Percentiles rank a stretch among this genome's conserved stretches.
phyloP scores from a whole-genome alignment of 2,113 vertebrate species.

The Prietella phreatophila region DNA sequence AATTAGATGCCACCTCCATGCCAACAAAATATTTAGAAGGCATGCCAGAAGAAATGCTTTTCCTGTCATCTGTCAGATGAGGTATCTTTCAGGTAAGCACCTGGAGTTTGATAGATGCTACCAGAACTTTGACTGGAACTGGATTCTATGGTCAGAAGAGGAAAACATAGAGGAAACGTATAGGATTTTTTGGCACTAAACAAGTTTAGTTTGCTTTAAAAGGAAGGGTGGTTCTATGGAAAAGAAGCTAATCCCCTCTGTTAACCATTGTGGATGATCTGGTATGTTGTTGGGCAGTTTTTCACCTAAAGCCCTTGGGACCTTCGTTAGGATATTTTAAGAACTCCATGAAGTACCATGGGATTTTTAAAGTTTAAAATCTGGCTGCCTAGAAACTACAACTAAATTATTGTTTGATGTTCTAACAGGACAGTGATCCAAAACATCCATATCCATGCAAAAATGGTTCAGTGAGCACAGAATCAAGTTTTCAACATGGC shows the following conservation, averaged over 20 bases:
- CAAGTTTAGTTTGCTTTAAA: background rate
- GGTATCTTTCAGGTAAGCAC: background rate
- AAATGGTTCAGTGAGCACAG: too few relatives aligned
- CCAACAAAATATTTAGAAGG: background rate
- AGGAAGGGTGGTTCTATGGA: background rate
- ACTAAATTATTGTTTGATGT: background rate
- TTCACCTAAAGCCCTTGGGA: background rate
- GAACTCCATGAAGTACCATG: background rate
- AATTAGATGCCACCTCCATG: background rate
- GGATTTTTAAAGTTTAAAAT: background rate
- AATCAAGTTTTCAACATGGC: background rate
- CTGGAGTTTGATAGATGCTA: background rate
- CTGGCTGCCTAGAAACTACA: background rate
- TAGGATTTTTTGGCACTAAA: background rate
- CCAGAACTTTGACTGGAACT: background rate
- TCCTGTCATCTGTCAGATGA: background rate
- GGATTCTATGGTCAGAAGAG: background rate
- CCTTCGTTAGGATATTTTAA: background rate
- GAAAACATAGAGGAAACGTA: background rate
- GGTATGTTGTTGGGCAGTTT: background rate
- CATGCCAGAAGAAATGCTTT: background rate
- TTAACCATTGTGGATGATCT: background rate
- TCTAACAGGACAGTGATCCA: background rate
- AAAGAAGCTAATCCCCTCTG: background rate
- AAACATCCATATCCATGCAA: too few relatives aligned